Evolutionary conservation across 2,113 vertebrate species (phyloP), one percentile per base, ranked within the genome.

Genomic region (Nibea coibor): DNA sequence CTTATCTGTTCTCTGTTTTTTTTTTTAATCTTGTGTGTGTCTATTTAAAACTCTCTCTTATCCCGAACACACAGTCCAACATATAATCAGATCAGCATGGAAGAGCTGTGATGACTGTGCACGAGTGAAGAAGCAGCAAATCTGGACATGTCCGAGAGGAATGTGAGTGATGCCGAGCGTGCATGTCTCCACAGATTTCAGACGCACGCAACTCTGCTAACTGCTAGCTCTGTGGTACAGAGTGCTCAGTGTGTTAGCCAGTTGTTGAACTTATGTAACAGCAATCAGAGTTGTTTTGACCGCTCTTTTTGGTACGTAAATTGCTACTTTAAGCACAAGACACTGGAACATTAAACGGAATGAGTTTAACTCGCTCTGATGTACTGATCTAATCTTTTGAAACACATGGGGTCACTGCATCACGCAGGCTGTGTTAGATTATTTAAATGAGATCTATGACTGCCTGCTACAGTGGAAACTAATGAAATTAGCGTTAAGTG

Each of bases 71-170:
- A 42, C 15, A 26, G 16, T 7, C 2, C 24, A 31, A 43, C n/a
- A 7, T 0, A 12, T 16, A 31, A 28, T 47, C 15, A 62, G 56
- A 58, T 68, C 51, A 35, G 6, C 12, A 35, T 70, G 17, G 62
- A 61, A 28, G 63, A 5, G 17, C 15, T 15, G 10, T 20, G 12
- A 62, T 42, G 58, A 47, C 45, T 26, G 62, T 1, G 39, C 22
- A 24, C 3, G 47, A 56, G 69, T 16, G 71, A 19, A 19, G 24
- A 75, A 53, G 66, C 57, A 56, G 72, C 92, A 80, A 19, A 90
- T 90, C 91, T 63, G 69, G 78, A 91, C 93, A 91, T 19, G 93
- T 84, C 75, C 72, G 3, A 14, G 70, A 82, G 71, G 88, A 92
- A 94, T 92, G 89, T 3, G 70, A 66, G 22, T 26, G 84, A 69